phyloP scores from a whole-genome alignment of 2,797 vertebrate genomes.

The Mustela erminea region DNA sequence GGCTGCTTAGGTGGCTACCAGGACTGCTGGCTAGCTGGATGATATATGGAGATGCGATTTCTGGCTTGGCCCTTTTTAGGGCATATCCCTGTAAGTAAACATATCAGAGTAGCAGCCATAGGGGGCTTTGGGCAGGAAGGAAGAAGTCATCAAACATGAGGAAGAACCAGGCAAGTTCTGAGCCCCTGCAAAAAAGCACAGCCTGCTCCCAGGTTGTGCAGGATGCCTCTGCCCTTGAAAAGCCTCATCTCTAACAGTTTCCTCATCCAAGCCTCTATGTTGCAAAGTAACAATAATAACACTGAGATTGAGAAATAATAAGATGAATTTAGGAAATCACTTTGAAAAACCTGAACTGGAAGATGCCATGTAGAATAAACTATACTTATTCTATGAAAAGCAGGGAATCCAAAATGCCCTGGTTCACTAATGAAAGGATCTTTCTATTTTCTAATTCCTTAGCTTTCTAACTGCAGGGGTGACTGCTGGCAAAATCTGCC shows the following conservation, averaged over 20 bases:
- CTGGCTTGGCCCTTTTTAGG: neutral
- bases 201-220: neutral
- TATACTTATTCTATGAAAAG: constrained; percentile 62
- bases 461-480: constrained; percentile 50
- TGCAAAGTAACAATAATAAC: neutral
- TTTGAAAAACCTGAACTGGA: constrained; percentile 38
- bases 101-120: neutral
- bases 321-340: constrained; percentile 30
- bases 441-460: constrained; percentile 72
- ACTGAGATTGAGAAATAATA: constrained; percentile 30
- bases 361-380: constrained; percentile 52
- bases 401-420: constrained; percentile 67
- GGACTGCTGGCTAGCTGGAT: neutral
- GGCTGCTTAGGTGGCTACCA: neutral
- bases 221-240: neutral
- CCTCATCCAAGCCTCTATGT: neutral
- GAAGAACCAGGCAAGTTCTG: neutral
- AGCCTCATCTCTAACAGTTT: neutral
- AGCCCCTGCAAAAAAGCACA: neutral
- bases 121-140: neutral
- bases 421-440: constrained; percentile 76
- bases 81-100: neutral
- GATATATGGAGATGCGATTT: neutral
- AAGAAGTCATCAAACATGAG: neutral
- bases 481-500: constrained; percentile 66